phyloP scores from a whole-genome alignment of 2,797 vertebrate species.

The Lycodopsis pacificus region DNA sequence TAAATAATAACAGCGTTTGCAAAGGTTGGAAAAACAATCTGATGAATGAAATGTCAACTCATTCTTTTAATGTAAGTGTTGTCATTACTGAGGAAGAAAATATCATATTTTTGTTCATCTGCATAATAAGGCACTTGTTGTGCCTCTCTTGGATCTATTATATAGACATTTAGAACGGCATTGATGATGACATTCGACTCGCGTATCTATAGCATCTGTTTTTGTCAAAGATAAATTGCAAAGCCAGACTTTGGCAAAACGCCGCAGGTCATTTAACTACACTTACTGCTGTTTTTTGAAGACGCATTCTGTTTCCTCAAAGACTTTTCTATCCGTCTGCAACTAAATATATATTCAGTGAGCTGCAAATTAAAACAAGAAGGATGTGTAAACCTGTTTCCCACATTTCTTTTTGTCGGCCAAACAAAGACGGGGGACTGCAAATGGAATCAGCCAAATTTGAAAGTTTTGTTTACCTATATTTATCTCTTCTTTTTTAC shows the following conservation, averaged over 20 bases:
- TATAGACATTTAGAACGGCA: background rate
- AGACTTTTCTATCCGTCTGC: background rate
- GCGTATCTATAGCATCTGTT: background rate
- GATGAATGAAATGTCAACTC: conserved; percentile 3
- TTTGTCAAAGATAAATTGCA: conserved; percentile 20
- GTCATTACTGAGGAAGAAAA: background rate
- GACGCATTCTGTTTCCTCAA: background rate
- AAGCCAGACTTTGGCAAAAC: conserved; percentile 8
- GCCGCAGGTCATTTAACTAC: conserved; percentile 20
- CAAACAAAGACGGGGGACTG: background rate
- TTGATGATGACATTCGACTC: conserved; percentile 9
- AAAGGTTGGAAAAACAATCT: background rate
- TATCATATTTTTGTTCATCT: conserved; percentile 1
- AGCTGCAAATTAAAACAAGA: conserved; percentile 8
- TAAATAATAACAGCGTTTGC: background rate
- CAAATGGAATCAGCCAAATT: background rate
- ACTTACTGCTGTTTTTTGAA: conserved; percentile 28
- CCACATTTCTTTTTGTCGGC: background rate
- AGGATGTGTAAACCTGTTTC: background rate
- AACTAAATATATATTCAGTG: background rate
- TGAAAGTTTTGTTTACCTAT: background rate
- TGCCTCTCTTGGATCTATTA: background rate
- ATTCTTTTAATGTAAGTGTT: background rate
- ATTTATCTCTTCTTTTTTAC: too few relatives aligned
- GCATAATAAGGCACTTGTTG: background rate